Evolutionary conservation across 2,888 invertebrate genomes (phyloP).

Genomic region (Drosophila anomalipes): DNA sequence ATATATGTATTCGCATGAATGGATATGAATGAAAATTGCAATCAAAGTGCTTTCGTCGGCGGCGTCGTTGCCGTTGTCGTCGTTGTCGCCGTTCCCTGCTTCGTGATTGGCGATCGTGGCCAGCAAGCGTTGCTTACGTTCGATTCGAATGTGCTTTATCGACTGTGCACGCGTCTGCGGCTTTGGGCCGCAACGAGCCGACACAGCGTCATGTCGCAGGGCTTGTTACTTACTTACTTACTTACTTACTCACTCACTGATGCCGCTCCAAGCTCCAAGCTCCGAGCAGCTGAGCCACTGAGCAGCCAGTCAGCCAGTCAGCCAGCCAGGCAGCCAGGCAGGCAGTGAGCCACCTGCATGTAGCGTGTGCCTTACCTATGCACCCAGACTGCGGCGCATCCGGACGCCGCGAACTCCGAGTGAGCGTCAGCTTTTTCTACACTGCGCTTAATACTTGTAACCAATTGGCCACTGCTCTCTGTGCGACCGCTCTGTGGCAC

Average conservation of each 20-base stretch:
- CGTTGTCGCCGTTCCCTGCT: conserved; percentile 10
- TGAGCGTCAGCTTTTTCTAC: conserved; percentile 58
- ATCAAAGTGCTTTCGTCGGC: conserved; percentile 52
- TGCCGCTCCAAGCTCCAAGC: conserved; percentile 41
- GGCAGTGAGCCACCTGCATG: conserved; percentile 64
- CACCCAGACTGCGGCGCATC: conserved; percentile 62
- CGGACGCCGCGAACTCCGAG: conserved; percentile 42
- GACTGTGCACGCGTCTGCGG: conserved; percentile 72
- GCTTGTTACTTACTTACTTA: conserved; percentile 54
- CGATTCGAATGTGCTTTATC: conserved; percentile 80
- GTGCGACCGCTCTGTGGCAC: neutral
- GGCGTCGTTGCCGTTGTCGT: conserved; percentile 17
- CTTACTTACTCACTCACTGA: conserved; percentile 2
- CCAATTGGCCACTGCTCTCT: conserved; percentile 33
- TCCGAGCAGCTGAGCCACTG: conserved; percentile 21
- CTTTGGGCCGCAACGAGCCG: conserved; percentile 56
- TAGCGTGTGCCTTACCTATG: conserved; percentile 46
- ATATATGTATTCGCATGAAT: conserved; percentile 55
- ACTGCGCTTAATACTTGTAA: conserved; percentile 67
- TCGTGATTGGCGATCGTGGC: conserved; percentile 22
- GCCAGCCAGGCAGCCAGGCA: neutral
- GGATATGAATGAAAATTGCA: conserved; percentile 75
- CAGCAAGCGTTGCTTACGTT: conserved; percentile 70
- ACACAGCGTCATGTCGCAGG: conserved; percentile 59
- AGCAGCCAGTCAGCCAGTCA: conserved; percentile 39